phyloP scores from a whole-genome alignment of 2,888 invertebrate genomes.

The Tipula lateralis region DNA sequence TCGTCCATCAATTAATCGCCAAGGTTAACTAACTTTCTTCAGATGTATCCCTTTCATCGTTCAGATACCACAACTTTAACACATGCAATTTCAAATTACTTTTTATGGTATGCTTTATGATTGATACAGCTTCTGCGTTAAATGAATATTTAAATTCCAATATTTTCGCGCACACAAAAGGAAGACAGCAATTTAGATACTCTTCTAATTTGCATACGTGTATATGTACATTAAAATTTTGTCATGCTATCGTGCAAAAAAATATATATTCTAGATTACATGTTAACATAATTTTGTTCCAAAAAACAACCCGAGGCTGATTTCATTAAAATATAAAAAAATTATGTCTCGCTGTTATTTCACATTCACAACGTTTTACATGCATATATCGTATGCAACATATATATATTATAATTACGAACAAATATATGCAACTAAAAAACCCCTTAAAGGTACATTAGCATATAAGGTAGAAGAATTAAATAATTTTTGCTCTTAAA shows the following conservation, averaged over 20 bases:
- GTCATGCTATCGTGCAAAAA: constrained; percentile 1
- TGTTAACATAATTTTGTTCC: neutral
- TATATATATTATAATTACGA: neutral
- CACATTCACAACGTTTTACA: neutral
- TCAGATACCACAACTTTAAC: no score
- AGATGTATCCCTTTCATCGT: no score
- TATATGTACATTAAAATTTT: constrained; percentile 4
- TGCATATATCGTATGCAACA: neutral
- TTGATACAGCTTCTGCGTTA: no score
- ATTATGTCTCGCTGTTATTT: constrained; percentile 7
- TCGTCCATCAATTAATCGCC: no score
- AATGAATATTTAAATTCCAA: neutral
- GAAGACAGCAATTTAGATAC: neutral
- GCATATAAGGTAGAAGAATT: neutral
- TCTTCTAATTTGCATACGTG: neutral
- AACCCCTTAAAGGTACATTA: constrained; percentile 2
- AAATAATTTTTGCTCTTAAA: neutral
- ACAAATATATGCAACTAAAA: neutral
- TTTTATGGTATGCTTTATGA: no score
- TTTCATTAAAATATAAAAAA: neutral
- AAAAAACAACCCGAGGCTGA: neutral
- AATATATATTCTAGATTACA: neutral
- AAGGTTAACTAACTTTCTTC: no score
- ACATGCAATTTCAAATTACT: no score
- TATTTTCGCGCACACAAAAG: neutral